Evolutionary conservation across 2,888 invertebrate genomes (phyloP).

Genomic region (Rotaria socialis): DNA sequence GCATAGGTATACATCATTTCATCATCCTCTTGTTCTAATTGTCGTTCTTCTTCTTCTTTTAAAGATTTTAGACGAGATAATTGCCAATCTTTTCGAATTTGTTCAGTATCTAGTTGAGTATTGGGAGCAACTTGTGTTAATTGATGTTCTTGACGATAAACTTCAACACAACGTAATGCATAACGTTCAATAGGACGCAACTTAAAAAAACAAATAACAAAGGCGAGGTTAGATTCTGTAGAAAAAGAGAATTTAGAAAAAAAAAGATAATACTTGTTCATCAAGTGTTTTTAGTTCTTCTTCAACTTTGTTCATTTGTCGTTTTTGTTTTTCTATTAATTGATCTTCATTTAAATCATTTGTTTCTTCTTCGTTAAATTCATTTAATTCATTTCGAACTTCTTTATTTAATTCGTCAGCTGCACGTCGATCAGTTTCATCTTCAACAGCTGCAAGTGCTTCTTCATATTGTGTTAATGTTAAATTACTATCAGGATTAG

Average conservation of each 20-base stretch:
- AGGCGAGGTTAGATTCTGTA: too few species aligned
- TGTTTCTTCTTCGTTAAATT: constrained; percentile 44
- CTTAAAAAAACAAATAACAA: constrained; percentile 32
- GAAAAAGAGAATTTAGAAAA: neutral
- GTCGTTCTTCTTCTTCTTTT: constrained; percentile 62
- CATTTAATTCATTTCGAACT: constrained; percentile 48
- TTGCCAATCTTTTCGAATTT: constrained; percentile 81
- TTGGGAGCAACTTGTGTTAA: neutral
- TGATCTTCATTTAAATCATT: constrained; percentile 13
- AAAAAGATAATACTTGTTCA: constrained; percentile 35
- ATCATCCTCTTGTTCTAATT: constrained; percentile 60
- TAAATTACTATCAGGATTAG: constrained; percentile 48
- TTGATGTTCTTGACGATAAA: constrained; percentile 33
- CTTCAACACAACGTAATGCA: constrained; percentile 45
- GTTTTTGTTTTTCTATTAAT: constrained; percentile 34
- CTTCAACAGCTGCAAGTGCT: constrained; percentile 79
- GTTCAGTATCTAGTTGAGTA: constrained; percentile 57
- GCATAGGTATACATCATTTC: constrained; percentile 71
- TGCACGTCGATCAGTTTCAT: constrained; percentile 86
- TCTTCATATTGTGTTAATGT: constrained; percentile 57
- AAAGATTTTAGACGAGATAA: constrained; percentile 66
- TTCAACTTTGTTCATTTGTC: constrained; percentile 40
- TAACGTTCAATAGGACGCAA: constrained; percentile 45
- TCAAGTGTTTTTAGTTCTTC: constrained; percentile 44
- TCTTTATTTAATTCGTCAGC: constrained; percentile 82